Evolutionary conservation across 2,113 vertebrate species (phyloP).

Genomic region (Myiozetetes cayanensis): DNA sequence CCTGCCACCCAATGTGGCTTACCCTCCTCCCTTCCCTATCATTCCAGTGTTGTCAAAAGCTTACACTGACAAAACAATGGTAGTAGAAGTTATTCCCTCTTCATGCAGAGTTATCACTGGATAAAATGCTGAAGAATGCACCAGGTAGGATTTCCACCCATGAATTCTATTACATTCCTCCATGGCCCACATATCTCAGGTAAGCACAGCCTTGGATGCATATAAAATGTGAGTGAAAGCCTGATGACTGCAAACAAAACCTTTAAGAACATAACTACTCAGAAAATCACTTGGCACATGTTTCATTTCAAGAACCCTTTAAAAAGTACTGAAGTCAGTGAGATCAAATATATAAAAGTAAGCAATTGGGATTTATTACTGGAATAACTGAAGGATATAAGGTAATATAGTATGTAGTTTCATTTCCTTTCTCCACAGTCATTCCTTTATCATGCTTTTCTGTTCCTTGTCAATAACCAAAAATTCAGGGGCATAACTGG

Average conservation of each 20-base stretch:
- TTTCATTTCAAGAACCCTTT: not conserved
- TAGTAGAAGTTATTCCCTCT: not conserved
- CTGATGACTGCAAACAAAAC: not conserved
- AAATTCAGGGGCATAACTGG: not conserved
- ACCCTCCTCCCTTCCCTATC: not conserved
- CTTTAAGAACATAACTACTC: not conserved
- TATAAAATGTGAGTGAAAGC: not conserved
- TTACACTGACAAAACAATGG: not conserved
- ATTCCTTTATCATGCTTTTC: not conserved
- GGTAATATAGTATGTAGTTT: not conserved
- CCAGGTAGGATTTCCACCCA: not conserved
- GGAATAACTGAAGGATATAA: not conserved
- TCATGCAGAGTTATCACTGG: not conserved
- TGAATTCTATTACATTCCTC: not conserved
- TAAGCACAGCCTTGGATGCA: not conserved
- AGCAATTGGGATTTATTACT: not conserved
- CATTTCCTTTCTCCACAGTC: not conserved
- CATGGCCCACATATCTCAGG: not conserved
- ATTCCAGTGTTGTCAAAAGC: not conserved
- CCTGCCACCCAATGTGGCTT: accelerated
- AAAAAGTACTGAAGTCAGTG: not conserved
- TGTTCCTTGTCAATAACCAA: not conserved
- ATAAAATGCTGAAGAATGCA: not conserved
- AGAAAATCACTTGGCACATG: not conserved
- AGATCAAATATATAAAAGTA: not conserved